Percentiles rank a stretch among this genome's conserved stretches.
Conservation (phyloP, 37 sponge, comb jelly and placozoan species). For the Crambe crambe region DNA sequence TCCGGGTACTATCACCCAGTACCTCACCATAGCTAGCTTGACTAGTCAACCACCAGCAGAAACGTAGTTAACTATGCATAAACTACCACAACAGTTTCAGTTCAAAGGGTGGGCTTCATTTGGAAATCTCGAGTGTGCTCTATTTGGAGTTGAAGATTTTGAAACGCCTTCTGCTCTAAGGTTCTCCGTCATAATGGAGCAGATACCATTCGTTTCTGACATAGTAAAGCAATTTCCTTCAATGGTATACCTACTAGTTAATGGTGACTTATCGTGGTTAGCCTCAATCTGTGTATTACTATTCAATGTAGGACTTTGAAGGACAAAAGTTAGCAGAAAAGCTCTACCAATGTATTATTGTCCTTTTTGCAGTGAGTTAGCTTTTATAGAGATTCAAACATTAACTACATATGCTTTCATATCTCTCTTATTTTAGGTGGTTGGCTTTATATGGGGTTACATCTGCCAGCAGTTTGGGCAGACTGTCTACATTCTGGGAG, state of each 20-base stretch:
- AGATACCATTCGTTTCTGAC: constrained; percentile 21
- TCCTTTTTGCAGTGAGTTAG: constrained; percentile 84
- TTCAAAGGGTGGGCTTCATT: constrained; percentile 12
- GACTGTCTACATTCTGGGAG: constrained; percentile 85
- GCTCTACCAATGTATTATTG: constrained; percentile 75
- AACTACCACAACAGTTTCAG: background rate
- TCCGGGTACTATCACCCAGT: background rate
- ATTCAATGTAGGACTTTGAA: constrained; percentile 93
- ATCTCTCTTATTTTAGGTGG: constrained; percentile 62
- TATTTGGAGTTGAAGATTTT: no score
- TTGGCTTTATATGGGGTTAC: constrained; percentile 97
- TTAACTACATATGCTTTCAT: background rate
- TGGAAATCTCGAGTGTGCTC: constrained; percentile 5
- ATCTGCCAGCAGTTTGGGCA: constrained; percentile 87
- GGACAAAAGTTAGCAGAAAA: constrained; percentile 94
- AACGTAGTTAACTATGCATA: background rate
- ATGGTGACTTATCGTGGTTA: background rate
- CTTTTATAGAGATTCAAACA: background rate
- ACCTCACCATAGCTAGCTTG: background rate
- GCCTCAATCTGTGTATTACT: background rate
- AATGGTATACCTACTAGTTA: constrained; percentile 41
- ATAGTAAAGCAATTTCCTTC: constrained; percentile 53
- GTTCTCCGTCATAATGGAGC: constrained; percentile 10
- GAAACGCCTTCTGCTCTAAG: background rate
- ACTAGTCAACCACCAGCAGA: no score